A percentile compares a stretch with the other conserved stretches of the same genome.
Conservation (phyloP, 2,113 vertebrate genomes). For the Benitochromis conjunctus region DNA sequence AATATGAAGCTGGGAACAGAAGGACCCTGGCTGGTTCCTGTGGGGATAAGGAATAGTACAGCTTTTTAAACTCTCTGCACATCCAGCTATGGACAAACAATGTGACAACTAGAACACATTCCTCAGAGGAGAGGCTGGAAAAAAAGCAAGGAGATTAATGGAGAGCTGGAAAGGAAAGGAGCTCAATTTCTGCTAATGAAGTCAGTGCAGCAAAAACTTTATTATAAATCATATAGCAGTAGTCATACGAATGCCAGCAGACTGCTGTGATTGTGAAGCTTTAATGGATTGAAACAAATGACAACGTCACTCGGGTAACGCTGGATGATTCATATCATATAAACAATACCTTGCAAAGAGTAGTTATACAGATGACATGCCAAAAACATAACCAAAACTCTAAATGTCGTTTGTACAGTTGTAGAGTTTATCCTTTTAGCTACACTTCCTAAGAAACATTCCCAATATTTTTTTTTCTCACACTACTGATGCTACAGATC, state of each 20-base stretch:
- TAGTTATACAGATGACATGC: neutral
- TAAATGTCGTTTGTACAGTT: neutral
- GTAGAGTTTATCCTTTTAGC: neutral
- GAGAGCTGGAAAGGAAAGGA: neutral
- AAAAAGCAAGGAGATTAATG: neutral
- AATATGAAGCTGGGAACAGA: neutral
- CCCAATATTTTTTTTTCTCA: neutral
- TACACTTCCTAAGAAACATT: neutral
- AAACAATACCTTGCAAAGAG: neutral
- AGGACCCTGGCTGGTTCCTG: constrained; percentile 1
- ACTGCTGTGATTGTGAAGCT: neutral
- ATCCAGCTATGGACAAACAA: neutral
- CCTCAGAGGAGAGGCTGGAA: neutral
- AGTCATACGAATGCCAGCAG: neutral
- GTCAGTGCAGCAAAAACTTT: neutral
- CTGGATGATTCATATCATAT: neutral
- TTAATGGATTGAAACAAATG: neutral
- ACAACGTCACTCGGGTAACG: neutral
- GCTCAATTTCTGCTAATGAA: constrained; percentile 33
- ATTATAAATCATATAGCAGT: neutral
- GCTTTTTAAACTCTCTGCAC: neutral
- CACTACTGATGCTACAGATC: neutral
- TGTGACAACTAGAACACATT: neutral
- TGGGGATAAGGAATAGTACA: neutral
- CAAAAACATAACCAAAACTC: neutral